phyloP scores from a whole-genome alignment of 1,140 invertebrate genomes.

The Drosophila ironensis region DNA sequence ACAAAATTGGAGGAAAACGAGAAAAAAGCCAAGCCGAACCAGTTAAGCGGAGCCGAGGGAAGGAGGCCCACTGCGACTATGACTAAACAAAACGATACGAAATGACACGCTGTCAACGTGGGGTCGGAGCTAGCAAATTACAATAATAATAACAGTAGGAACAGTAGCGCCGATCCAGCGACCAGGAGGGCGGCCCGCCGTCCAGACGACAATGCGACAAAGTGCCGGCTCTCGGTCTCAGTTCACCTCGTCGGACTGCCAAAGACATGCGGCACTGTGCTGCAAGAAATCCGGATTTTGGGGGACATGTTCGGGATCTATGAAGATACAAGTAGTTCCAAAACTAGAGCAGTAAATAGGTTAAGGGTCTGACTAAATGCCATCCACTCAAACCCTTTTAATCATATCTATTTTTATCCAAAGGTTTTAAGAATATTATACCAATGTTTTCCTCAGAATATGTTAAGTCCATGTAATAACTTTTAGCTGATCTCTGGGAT shows the following conservation, averaged over 20 bases:
- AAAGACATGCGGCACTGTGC: conserved; percentile 1
- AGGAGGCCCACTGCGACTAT: conserved; percentile 46
- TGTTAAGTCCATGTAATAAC: too few species aligned
- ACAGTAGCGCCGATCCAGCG: conserved; percentile 50
- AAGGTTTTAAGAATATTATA: too few species aligned
- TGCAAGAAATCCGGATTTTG: too few species aligned
- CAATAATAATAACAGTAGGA: conserved; percentile 77
- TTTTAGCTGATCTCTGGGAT: too few species aligned
- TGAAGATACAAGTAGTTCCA: too few species aligned
- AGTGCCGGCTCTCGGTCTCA: conserved; percentile 54
- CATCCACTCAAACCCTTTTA: too few species aligned
- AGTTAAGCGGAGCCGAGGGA: conserved; percentile 13
- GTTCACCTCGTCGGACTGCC: conserved; percentile 1
- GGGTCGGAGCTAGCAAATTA: conserved; percentile 63
- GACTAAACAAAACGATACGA: conserved; percentile 76
- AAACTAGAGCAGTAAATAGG: too few species aligned
- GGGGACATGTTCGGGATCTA: too few species aligned
- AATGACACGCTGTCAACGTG: conserved; percentile 76
- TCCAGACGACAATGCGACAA: conserved; percentile 68
- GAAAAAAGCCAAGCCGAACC: conserved; percentile 16
- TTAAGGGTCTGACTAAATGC: too few species aligned
- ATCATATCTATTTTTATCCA: too few species aligned
- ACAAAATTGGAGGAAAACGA: conserved; percentile 19
- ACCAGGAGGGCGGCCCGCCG: conserved; percentile 25
- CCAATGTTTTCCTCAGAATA: too few species aligned